phyloP scores from a whole-genome alignment of 2,797 vertebrate species.

The Rhinoraja longicauda region DNA sequence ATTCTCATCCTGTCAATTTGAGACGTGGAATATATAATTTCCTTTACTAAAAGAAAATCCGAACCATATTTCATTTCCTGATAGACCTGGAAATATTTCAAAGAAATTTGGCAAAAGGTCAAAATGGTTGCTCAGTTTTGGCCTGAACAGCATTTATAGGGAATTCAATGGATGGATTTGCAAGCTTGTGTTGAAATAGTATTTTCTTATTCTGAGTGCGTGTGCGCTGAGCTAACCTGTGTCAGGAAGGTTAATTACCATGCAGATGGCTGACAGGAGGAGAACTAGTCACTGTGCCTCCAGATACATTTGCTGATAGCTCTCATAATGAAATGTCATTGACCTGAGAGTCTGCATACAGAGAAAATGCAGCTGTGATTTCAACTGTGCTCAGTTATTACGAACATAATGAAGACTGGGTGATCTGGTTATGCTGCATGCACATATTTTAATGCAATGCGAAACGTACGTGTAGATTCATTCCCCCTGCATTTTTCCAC shows the following conservation, averaged over 20 bases:
- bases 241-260: conserved; percentile 53
- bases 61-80: background rate
- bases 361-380: background rate
- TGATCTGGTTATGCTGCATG: background rate
- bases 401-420: background rate
- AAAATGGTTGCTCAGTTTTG: conserved; percentile 40
- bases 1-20: background rate
- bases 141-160: conserved; percentile 41
- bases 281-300: conserved; percentile 47
- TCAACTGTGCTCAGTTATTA: background rate
- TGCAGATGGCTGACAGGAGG: conserved; percentile 49
- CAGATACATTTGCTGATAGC: conserved; percentile 41
- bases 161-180: conserved; percentile 7
- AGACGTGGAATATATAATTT: background rate
- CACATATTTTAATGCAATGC: background rate
- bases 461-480: background rate
- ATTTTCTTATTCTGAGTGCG: conserved; percentile 44
- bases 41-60: background rate
- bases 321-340: conserved; percentile 11
- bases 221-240: conserved; percentile 39
- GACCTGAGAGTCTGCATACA: background rate
- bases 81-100: background rate
- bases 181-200: conserved; percentile 44
- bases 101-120: background rate
- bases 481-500: background rate